Conservation (phyloP, 2,113 vertebrate genomes). For the Echinops telfairi region DNA sequence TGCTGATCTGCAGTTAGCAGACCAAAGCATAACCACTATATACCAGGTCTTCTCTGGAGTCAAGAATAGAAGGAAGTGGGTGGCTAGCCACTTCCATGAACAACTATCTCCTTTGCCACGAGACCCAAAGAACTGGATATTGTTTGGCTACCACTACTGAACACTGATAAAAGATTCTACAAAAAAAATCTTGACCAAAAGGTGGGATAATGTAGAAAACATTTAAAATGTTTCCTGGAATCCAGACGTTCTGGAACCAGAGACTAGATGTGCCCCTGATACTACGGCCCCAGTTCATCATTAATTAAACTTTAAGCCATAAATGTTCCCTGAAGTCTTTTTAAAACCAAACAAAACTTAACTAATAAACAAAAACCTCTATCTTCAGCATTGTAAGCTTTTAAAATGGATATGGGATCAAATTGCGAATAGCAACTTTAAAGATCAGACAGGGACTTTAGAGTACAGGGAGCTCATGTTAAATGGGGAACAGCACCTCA, state of each 20-base stretch:
- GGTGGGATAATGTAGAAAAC: neutral
- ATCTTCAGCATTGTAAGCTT: neutral
- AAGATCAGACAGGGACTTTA: neutral
- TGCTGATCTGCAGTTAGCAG: too few species aligned
- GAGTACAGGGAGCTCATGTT: neutral
- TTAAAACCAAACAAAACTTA: neutral
- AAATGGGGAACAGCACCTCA: neutral
- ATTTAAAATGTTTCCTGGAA: neutral
- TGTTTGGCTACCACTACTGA: neutral
- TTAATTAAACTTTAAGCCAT: neutral
- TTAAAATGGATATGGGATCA: neutral
- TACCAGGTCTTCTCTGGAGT: too few species aligned
- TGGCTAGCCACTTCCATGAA: neutral
- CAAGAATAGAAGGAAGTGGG: neutral
- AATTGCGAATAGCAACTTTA: neutral
- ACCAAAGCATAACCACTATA: too few species aligned
- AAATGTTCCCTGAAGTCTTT: too few species aligned
- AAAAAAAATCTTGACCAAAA: neutral
- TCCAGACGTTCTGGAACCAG: neutral
- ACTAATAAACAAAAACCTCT: neutral
- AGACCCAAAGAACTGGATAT: neutral
- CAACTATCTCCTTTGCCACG: neutral
- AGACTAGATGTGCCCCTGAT: neutral
- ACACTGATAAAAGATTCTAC: neutral
- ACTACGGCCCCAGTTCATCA: neutral